Base-by-base conservation (phyloP, 2,888 invertebrate genomes). In the Drosophila sordidula region DNA sequence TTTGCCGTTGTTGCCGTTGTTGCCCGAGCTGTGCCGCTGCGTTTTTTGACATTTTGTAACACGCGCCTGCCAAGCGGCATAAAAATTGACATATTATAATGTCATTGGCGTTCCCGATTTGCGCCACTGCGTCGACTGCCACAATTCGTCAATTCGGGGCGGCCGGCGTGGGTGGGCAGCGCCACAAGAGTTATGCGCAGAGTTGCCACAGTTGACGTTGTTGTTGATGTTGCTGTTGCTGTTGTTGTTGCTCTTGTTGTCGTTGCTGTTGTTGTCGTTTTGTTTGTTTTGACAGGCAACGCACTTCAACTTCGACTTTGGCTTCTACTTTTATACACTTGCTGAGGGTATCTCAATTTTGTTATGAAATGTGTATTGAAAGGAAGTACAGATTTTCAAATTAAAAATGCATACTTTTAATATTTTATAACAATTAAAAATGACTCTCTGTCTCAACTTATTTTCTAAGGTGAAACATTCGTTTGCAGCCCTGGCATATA, bases 11-110 rank as follows among this genome's bases (percentile, higher is more conserved):
- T 0, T 41, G 67, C n/a, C 59, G 42, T 47, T 77, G 41, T 54
- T 70, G 67, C 32, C 8, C 2, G 26, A 9, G 64, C 52, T 80
- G 70, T 80, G 70, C 76, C 71, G 80, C 85, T 84, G 85, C 59
- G 85, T 84, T 81, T 86, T 78, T 78, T 82, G 87, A 84, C 85
- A 84, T 85, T 86, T 87, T 71, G 79, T 82, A 84, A 86, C 85
- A 85, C 85, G 84, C 84, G 83, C 79, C 85, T 86, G 84, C 86
- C 86, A 85, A 85, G 78, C 81, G 80, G 84, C 86, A 87, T 87
- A 79, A 85, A 89, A 89, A 89, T 86, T 89, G 89, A 88, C 88
- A 86, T 88, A 89, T 88, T 87, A 89, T 82, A 88, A 88, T 86
- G 87, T 89, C 86, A 89, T 85, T 75, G 82, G 82, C 82, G 82